Base-by-base conservation (phyloP, 2,113 vertebrate genomes). In the Pollimyrus isidori region DNA sequence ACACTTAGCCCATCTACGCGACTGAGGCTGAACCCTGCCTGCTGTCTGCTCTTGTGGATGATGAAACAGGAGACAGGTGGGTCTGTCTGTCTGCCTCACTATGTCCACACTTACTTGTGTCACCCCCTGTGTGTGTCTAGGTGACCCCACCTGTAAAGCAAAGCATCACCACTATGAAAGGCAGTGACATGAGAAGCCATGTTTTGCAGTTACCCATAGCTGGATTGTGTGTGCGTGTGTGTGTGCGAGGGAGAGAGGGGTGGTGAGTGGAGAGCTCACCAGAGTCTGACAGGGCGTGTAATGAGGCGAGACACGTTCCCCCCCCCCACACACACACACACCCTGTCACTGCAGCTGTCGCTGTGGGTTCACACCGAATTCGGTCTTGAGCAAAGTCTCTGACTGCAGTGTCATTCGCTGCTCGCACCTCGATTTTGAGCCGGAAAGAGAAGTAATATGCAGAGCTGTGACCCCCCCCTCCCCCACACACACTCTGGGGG, bases 261-360 rank as follows among this genome's bases (percentile, higher is more conserved):
- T 3, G 46, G 15, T 0, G 85, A 26, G 56, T 62, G 50, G 50
- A 30, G 86, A 15, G 53, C 53, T 45, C 53, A 39, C 26, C 86
- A 7, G 26, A 87, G 17, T 62, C 6, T 87, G 86, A 87, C 86
- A 87, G 53, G 86, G 52, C 35, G 13, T 45, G 86, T 87, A 87
- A 87, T 87, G 53, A 62, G 53, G 35, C 5, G 53, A 62, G 86
- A 62, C 30, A 13, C 15, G 53, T 23, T 42, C 2, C 9, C 52
- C 35, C 26, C 52, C 86, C 85, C 21, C 50, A 17, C n/a, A 30
- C 86, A 15, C 56, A 21, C 50, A 30, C 49, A 15, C n/a, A 17
- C 50, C n/a, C 50, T 21, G 21, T 58, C 86, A 42, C 21, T 26
- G 46, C 82, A 85, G 82, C 82, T 85, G 82, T 58, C 86, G 30